phyloP scores from a whole-genome alignment of 2,113 vertebrate genomes.

The Cromileptes altivelis region DNA sequence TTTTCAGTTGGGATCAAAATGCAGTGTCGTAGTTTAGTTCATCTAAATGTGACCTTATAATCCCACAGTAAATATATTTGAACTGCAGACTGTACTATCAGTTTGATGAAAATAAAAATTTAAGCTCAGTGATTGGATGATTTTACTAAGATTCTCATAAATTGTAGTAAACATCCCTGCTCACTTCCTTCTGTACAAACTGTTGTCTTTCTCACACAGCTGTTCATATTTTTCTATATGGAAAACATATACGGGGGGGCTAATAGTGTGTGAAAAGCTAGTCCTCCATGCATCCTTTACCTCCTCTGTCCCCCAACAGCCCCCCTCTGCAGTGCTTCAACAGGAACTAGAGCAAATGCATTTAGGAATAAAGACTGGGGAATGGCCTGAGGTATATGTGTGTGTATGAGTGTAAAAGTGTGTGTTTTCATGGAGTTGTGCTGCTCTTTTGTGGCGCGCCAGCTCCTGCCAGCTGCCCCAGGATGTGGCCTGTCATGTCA shows the following conservation, averaged over 20 bases:
- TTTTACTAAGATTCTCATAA: neutral
- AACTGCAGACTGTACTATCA: neutral
- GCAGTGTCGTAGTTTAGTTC: neutral
- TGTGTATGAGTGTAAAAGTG: neutral
- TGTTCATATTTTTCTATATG: too few relatives aligned
- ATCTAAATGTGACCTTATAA: neutral
- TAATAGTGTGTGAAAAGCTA: conserved; percentile 92
- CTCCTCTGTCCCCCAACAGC: conserved; percentile 79
- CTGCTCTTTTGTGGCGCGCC: conserved; percentile 94
- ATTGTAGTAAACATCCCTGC: neutral
- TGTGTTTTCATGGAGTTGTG: conserved; percentile 75
- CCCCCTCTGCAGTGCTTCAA: conserved; percentile 90
- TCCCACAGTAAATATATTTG: neutral
- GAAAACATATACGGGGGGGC: conserved; percentile 51
- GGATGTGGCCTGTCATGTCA: conserved; percentile 99
- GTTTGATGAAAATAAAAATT: too few relatives aligned
- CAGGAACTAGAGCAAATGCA: conserved; percentile 98
- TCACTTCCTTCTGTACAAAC: neutral
- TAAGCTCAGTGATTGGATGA: neutral
- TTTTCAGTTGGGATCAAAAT: neutral
- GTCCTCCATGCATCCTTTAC: conserved; percentile 83
- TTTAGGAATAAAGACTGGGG: conserved; percentile 95
- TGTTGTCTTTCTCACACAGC: neutral
- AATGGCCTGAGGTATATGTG: conserved; percentile 65
- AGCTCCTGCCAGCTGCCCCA: conserved; percentile 91